Evolutionary conservation across 2,797 vertebrate genomes (phyloP).

Genomic region (Sebastes goodei): DNA sequence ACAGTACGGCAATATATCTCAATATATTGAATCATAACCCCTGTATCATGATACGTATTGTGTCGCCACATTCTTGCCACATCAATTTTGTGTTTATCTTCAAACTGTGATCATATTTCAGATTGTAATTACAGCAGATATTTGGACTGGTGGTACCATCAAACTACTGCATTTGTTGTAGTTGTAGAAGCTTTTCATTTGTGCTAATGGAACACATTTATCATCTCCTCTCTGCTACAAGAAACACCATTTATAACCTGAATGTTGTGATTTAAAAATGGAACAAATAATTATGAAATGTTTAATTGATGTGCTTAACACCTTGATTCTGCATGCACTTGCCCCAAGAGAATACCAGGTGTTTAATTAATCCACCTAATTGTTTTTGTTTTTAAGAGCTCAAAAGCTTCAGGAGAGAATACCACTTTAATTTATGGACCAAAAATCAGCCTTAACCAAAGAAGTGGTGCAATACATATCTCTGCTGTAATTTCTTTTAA

Average conservation of each 20-base stretch:
- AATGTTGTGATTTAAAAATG: conserved; percentile 2
- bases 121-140: not conserved
- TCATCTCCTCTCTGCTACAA: not conserved
- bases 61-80: no score
- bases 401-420: conserved; percentile 4
- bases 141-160: not conserved
- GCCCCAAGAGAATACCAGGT: conserved; percentile 28
- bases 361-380: conserved; percentile 46
- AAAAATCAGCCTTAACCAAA: conserved; percentile 20
- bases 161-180: not conserved
- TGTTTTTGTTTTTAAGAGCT: conserved; percentile 35
- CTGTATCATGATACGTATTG: no score
- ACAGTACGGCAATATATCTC: no score
- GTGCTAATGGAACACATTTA: not conserved
- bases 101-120: not conserved
- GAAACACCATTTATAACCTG: not conserved
- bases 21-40: no score
- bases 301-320: conserved; percentile 34
- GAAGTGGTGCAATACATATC: conserved; percentile 17
- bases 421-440: conserved; percentile 14
- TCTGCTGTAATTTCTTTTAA: conserved; percentile 67
- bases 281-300: conserved; percentile 20
- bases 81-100: not conserved
- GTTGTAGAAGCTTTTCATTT: not conserved
- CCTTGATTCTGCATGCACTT: conserved; percentile 6